Conservation (phyloP, 2,888 invertebrate species). For the Sinhomidia bicolor region DNA sequence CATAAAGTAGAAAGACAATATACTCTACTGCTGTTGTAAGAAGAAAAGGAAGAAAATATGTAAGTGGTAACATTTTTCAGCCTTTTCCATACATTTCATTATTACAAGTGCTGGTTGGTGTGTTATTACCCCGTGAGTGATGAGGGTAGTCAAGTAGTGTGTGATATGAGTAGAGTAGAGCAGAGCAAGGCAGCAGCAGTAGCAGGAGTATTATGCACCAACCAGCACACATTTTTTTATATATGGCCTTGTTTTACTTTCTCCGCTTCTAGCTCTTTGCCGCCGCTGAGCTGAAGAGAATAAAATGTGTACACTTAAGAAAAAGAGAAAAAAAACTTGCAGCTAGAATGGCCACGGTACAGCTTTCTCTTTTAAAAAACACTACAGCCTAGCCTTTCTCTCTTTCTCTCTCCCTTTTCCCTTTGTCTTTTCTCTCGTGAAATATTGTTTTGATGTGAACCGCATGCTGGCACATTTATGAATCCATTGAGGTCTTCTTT, state of each 20-base stretch:
- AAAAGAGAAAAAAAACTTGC: neutral
- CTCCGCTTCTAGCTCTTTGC: neutral
- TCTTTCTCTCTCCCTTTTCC: neutral
- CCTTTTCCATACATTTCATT: slow-evolving; percentile 25
- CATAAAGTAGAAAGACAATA: slow-evolving; percentile 9
- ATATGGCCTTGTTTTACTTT: slow-evolving; percentile 7
- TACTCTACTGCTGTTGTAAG: too few species aligned
- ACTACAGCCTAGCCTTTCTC: neutral
- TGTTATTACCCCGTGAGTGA: slow-evolving; percentile 16
- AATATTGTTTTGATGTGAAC: slow-evolving; percentile 76
- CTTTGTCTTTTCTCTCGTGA: slow-evolving; percentile 35
- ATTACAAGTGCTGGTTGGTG: neutral
- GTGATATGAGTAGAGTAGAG: slow-evolving; percentile 27
- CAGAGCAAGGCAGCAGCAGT: slow-evolving; percentile 3
- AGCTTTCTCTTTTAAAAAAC: too few species aligned
- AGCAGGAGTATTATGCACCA: neutral
- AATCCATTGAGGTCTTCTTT: slow-evolving; percentile 67
- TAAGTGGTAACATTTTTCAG: slow-evolving; percentile 3
- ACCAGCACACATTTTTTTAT: neutral
- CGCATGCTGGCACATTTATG: slow-evolving; percentile 77
- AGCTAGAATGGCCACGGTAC: neutral
- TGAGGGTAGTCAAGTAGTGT: slow-evolving; percentile 24
- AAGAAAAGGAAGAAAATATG: too few species aligned
- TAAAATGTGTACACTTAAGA: neutral
- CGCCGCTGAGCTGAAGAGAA: neutral